Evolutionary conservation across 2,888 invertebrate species (phyloP), one percentile per base, ranked within the genome.

Genomic region (Pristionchus mayeri): DNA sequence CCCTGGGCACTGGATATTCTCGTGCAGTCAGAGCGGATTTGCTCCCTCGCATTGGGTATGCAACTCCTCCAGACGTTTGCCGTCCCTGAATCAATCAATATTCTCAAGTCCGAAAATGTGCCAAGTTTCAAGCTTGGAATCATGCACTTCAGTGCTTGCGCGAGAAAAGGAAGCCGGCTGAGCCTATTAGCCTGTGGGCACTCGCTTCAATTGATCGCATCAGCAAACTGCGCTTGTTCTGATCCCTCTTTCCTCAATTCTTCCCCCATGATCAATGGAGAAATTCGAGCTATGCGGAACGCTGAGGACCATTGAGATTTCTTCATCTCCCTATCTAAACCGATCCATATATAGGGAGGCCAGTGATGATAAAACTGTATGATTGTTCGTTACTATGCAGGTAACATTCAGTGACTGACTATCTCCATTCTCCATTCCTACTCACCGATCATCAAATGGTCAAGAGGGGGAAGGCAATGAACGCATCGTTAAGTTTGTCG

Each of bases 1-100:
- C 91, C 91, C 89, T 91, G 90, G 30, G 90, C 90, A 80, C 90
- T 90, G 21, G 89, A 88, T 11, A 92, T 92, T 80, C 87, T 87
- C 18, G 92, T 92, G 84, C 92, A 92, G 85, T 92, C 92, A 0
- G 89, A 87, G 34, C 92, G 85, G 21, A 92, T 91, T 63, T 90
- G 89, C n/a, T 89, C 89, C 75, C 88, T 87, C 18, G 91, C 90
- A 40, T 90, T 88, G 0, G 91, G 91, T 78, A 92, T 91, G 78
- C 92, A 92, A 60, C 90, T 91, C 11, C 92, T 85, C 92, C 92
- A 92, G 18, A 92, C 90, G 85, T 92, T 78, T 30, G 78, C 24
- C 13, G 52, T 50, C 0, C 76, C 78, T 84, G 78, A 30, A 71
- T 16, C 24, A 76, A 2, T 67, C 54, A 7, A 54, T 54, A 9